A percentile compares a stretch with the other conserved stretches of the same genome.
Conservation (phyloP, 2,888 invertebrate species). For the Caenorhabditis doughertyi region DNA sequence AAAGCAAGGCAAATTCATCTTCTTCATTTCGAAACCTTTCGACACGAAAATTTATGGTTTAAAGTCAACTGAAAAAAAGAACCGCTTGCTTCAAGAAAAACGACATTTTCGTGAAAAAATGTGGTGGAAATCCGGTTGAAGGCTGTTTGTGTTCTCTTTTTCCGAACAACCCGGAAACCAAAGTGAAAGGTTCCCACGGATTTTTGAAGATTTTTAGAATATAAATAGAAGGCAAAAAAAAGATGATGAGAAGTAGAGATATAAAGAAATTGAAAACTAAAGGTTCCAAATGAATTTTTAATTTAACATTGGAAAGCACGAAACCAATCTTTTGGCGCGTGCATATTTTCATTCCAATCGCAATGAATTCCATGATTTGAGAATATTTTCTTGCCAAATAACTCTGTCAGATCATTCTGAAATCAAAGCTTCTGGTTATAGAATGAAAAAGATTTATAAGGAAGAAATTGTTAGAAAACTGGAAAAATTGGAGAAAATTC, state of each 20-base stretch:
- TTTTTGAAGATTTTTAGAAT: constrained; percentile 14
- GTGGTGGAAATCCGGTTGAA: constrained; percentile 38
- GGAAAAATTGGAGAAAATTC: constrained; percentile 26
- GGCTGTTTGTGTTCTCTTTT: constrained; percentile 24
- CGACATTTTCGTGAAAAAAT: constrained; percentile 5
- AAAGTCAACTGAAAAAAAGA: constrained; percentile 22
- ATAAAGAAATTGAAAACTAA: constrained; percentile 13
- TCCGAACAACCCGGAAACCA: constrained; percentile 27
- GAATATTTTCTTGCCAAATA: background rate
- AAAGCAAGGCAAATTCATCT: constrained; percentile 13
- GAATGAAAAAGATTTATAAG: background rate
- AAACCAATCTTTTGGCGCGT: constrained; percentile 2
- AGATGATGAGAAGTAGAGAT: background rate
- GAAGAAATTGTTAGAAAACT: background rate
- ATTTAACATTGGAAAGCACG: constrained; percentile 15
- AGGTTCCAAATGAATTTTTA: constrained; percentile 28
- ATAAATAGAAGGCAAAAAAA: background rate
- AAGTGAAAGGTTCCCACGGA: constrained; percentile 37
- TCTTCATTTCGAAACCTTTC: constrained; percentile 26
- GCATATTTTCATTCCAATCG: background rate
- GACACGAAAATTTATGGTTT: constrained; percentile 34
- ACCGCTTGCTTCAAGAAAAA: background rate
- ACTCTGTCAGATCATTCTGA: background rate
- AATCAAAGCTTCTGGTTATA: background rate
- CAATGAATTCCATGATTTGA: background rate